Evolutionary conservation across 2,888 invertebrate genomes (phyloP).

Genomic region (Onthophagus sagittarius): DNA sequence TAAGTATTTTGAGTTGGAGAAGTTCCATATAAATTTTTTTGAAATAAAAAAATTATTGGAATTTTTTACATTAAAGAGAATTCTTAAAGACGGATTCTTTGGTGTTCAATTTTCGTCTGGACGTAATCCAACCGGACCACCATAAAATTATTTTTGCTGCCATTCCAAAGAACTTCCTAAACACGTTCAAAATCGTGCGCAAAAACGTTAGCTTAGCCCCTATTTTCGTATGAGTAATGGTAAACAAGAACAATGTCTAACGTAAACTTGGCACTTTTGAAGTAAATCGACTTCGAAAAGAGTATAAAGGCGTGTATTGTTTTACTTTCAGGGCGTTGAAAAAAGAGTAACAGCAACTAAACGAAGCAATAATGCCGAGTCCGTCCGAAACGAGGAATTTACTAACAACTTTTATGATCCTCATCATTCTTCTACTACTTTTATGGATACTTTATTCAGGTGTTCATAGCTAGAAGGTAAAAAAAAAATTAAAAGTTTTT

Average conservation of each 20-base stretch:
- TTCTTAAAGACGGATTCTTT: too few species aligned
- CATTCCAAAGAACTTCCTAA: background rate
- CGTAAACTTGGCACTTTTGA: background rate
- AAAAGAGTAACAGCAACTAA: background rate
- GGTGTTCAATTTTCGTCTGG: background rate
- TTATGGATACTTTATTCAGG: constrained; percentile 69
- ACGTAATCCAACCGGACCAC: background rate
- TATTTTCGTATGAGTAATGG: background rate
- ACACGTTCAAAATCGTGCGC: background rate
- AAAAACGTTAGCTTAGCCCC: background rate
- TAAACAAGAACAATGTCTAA: background rate
- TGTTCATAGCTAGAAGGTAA: constrained; percentile 20
- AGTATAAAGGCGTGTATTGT: background rate
- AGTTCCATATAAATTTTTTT: too few species aligned
- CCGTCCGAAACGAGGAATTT: constrained; percentile 60
- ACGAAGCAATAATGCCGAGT: constrained; percentile 18
- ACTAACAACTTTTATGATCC: constrained; percentile 66
- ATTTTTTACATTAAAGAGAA: too few species aligned
- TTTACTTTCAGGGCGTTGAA: background rate
- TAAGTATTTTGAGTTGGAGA: too few species aligned
- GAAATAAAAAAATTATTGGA: too few species aligned
- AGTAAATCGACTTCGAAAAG: background rate
- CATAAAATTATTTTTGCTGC: background rate
- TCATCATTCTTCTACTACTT: constrained; percentile 61
- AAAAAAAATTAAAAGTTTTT: constrained; percentile 35